Evolutionary conservation across 2,113 vertebrate genomes (phyloP).

Genomic region (Eleginops maclovinus): DNA sequence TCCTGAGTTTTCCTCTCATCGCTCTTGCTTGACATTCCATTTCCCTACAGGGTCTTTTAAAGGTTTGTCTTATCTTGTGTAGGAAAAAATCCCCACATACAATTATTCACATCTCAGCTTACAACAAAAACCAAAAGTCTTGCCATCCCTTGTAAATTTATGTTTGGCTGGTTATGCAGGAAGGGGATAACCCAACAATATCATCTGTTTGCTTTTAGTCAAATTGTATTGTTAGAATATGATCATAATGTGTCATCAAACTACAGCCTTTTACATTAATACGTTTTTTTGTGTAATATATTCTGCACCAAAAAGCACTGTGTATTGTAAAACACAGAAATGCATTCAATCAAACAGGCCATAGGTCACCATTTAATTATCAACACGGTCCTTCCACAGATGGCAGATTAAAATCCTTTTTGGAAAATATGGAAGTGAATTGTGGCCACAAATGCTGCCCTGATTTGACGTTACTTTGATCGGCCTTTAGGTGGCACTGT

Average conservation of each 20-base stretch:
- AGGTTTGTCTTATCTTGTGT: too few species aligned
- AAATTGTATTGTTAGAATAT: background rate
- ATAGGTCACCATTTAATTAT: too few species aligned
- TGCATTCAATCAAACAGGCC: too few species aligned
- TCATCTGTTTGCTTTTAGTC: background rate
- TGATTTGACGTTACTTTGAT: background rate
- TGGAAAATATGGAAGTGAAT: background rate
- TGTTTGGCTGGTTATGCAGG: background rate
- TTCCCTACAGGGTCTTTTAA: too few species aligned
- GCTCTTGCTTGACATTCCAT: too few species aligned
- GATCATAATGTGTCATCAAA: background rate
- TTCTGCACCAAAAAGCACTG: too few species aligned
- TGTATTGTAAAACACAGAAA: too few species aligned
- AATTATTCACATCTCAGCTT: too few species aligned
- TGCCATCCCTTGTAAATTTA: background rate
- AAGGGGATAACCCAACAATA: background rate
- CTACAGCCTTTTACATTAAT: background rate
- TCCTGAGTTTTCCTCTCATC: too few species aligned
- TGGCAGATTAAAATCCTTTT: background rate
- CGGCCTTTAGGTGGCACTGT: conserved; percentile 55
- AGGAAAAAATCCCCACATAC: too few species aligned
- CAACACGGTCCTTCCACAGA: background rate
- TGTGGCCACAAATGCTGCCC: background rate
- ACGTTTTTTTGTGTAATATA: too few species aligned
- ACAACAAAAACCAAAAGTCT: background rate